Conservation (phyloP, 2,888 invertebrate genomes). For the Apantesis nais region DNA sequence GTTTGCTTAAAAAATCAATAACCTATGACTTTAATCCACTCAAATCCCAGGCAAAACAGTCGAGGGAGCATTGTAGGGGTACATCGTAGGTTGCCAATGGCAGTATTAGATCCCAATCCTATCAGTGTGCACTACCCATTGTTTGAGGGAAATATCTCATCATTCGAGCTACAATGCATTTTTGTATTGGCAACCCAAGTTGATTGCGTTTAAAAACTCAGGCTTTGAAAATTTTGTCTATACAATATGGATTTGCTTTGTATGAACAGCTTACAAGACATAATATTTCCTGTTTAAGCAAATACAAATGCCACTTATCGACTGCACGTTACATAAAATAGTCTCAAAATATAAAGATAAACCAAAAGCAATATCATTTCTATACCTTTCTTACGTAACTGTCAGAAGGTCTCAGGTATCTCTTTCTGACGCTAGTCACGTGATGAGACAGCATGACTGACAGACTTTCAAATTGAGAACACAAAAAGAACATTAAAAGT, state of each 20-base stretch:
- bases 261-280: neutral
- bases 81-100: conserved; percentile 17
- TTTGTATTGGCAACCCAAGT: conserved; percentile 7
- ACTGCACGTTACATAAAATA: neutral
- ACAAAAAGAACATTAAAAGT: conserved; percentile 31
- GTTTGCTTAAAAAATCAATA: conserved; percentile 8
- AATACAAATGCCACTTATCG: neutral
- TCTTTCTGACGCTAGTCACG: conserved; percentile 1
- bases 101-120: conserved; percentile 19
- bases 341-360: neutral
- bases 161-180: conserved; percentile 6
- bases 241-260: neutral
- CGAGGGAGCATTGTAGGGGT: conserved; percentile 10
- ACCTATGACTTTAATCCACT: conserved; percentile 11
- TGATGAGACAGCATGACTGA: conserved; percentile 21
- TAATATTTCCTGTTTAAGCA: neutral
- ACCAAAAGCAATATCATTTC: neutral
- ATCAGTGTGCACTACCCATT: conserved; percentile 14
- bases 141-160: conserved; percentile 17
- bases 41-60: conserved; percentile 12
- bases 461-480: conserved; percentile 33
- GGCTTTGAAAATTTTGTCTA: neutral
- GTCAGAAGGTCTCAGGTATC: conserved; percentile 7
- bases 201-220: neutral
- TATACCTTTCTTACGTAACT: neutral